Base-by-base conservation (phyloP, 2,888 invertebrate genomes). In the Diadromus collaris region DNA sequence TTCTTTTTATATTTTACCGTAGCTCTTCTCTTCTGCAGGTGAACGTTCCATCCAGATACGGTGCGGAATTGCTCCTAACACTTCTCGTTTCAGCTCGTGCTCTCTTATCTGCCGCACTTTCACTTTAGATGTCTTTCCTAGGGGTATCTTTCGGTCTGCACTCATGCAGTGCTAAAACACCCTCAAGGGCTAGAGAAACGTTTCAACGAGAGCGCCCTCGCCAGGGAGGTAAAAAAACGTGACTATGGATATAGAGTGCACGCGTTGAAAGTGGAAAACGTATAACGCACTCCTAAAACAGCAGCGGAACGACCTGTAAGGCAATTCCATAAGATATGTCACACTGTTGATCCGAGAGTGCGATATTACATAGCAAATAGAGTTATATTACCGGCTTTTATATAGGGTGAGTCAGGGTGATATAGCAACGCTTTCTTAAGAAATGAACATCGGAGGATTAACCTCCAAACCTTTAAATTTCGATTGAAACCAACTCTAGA, bases 21-120 rank as follows among this genome's bases (percentile, higher is more conserved):
- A 67, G 48, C 34, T 58, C 65, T 21, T n/a, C 58, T 27, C n/a
- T 63, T 34, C 44, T 10, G 34, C 61, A 44, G n/a, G 34, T 76
- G 44, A 56, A 34, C 27, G 48, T 24, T 61, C 41, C 38, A 41
- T 24, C 32, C 19, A 51, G 48, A 51, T 34, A 34, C 48, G 38
- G 63, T 21, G 41, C 29, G 63, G 64, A 69, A 56, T 56, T 70
- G 69, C 63, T 70, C 56, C 46, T 44, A 67, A 67, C 65, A 48
- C 46, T 24, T 29, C 56, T 21, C 13, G 19, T 63, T 63, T 64
- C 72, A 13, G 27, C 46, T 38, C 3, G 27, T 41, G 10, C 13
- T 27, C 32, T 61, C 38, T 21, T 60, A 48, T 60, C 48, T 61
- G 38, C 19, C n/a, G 19, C 19, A 29, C 46, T 67, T 54, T 68